Percentiles rank a stretch among this genome's conserved stretches.
These are phyloP conservation scores for Parapsyche elsis DNA, from an alignment of 1,140 invertebrate species.

Conservation along the genomic window DNA sequence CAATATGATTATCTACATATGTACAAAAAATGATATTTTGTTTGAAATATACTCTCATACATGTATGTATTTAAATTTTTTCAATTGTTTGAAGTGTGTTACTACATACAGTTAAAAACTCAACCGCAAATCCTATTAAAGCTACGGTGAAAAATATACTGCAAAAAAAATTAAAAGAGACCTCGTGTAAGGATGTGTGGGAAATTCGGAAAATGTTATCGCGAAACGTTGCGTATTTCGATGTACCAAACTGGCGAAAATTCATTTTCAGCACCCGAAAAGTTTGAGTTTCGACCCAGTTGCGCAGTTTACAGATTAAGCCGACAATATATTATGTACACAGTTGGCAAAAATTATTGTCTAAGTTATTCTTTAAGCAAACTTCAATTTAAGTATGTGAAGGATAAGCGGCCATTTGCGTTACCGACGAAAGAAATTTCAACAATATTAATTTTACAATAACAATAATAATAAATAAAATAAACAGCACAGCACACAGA, in stretches of 20 bases:
- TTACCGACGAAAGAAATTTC: neutral
- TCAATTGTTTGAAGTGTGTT: no score
- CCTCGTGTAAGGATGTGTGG: no score
- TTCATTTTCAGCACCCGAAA: neutral
- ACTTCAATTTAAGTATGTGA: neutral
- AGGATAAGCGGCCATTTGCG: neutral
- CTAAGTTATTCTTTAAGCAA: slow-evolving; percentile 14
- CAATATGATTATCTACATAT: no score
- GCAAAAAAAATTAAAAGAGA: no score
- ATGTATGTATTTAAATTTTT: no score
- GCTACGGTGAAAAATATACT: no score
- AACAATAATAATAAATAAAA: no score
- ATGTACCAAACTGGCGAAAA: neutral
- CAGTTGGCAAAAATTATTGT: slow-evolving; percentile 13
- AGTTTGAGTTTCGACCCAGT: neutral
- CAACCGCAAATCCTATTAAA: no score
- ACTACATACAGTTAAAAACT: no score
- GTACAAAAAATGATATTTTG: no score
- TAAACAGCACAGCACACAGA: neutral
- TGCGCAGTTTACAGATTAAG: neutral
- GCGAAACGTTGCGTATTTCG: neutral
- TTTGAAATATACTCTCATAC: no score
- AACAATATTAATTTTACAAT: no score
- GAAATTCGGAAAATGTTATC: neutral
- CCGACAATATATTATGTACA: slow-evolving; percentile 16